A percentile compares a stretch with the other conserved stretches of the same genome.
phyloP scores from a whole-genome alignment of 2,113 vertebrate species.

The Nyctibius bracteatus region DNA sequence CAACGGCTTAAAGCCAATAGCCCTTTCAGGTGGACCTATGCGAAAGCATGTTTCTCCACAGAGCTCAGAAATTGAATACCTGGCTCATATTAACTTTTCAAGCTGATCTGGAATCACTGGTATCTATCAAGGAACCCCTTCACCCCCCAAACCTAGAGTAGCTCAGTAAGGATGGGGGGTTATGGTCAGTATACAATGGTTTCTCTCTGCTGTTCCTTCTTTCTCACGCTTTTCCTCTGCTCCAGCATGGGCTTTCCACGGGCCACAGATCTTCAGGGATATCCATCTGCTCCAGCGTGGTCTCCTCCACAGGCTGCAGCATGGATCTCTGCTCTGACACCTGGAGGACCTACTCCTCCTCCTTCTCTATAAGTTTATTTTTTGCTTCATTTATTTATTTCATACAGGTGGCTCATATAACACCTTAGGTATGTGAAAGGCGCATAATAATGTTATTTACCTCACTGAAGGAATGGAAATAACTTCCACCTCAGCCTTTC shows the following conservation, averaged over 20 bases:
- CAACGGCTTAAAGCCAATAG: background rate
- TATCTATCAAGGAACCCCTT: background rate
- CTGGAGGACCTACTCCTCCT: background rate
- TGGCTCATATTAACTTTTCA: background rate
- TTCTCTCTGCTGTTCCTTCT: background rate
- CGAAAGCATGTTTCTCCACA: background rate
- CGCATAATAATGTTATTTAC: background rate
- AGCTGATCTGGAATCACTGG: background rate
- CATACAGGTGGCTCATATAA: too few species aligned
- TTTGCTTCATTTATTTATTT: background rate
- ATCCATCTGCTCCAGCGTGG: background rate
- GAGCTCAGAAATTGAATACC: background rate
- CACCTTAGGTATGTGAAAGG: background rate
- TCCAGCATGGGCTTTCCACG: background rate
- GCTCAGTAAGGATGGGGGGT: too few species aligned
- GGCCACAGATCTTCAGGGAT: background rate
- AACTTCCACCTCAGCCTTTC: background rate
- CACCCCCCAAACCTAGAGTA: too few species aligned
- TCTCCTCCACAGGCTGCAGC: background rate
- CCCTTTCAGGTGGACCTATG: background rate
- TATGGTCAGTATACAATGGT: rapidly evolving
- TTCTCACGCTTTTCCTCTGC: background rate
- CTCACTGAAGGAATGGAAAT: background rate
- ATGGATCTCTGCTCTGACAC: background rate
- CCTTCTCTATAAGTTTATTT: background rate